Evolutionary conservation across 2,113 vertebrate genomes (phyloP).

Genomic region (Willisornis vidua): DNA sequence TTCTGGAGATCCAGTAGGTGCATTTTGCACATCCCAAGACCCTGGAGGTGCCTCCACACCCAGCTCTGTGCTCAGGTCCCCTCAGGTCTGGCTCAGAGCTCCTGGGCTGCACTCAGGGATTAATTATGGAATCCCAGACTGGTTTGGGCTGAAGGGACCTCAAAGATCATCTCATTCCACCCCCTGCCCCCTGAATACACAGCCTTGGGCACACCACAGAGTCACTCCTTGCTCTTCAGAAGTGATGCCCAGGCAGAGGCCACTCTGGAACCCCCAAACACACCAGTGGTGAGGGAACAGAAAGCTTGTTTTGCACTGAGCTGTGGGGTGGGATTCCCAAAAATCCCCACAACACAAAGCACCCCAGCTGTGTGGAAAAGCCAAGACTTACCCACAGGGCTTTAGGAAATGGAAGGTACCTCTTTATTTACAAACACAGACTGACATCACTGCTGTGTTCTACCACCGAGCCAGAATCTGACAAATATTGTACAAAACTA

Average conservation of each 20-base stretch:
- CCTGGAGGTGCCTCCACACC: no score
- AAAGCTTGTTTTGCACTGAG: neutral
- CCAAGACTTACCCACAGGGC: neutral
- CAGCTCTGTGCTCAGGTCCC: neutral
- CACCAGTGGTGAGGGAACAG: neutral
- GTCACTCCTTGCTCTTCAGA: neutral
- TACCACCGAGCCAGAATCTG: conserved; percentile 44
- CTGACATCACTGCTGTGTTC: neutral
- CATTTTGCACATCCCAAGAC: neutral
- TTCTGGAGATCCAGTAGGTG: neutral
- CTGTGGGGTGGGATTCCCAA: neutral
- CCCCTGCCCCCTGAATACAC: neutral
- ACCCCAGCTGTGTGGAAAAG: neutral
- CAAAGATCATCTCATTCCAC: neutral
- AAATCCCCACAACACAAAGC: neutral
- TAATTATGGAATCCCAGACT: neutral
- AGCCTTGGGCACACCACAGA: neutral
- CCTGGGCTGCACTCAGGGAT: neutral
- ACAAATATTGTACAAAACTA: conserved; percentile 69
- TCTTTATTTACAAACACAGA: conserved; percentile 81
- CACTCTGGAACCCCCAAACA: rapidly evolving
- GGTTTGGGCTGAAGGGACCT: neutral
- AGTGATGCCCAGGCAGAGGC: neutral
- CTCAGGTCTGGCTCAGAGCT: neutral
- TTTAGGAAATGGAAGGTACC: conserved; percentile 72